Base-by-base conservation (phyloP, 1,140 invertebrate species). In the Armadillidium nasatum region DNA sequence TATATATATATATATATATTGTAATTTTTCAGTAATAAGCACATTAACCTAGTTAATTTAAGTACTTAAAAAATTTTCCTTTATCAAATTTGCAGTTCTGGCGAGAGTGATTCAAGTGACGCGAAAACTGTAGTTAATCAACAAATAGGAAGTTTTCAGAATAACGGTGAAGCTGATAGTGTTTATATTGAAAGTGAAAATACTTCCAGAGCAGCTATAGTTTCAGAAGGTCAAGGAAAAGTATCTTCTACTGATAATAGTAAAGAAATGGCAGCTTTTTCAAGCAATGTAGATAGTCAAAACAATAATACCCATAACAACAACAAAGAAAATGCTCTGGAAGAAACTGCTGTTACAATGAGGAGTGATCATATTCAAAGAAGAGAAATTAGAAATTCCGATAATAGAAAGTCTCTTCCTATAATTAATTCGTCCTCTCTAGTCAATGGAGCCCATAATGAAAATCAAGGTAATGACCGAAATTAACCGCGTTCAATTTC, bases 71-170 rank as follows among this genome's bases (percentile, higher is more conserved):
- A 33, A 33, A 33, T 33, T 33, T n/a, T n/a, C n/a, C 33, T 33
- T 33, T 33, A 3, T 33, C 2, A 33, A 33, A 33, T 33, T 23
- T 71, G 44, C 77, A 80, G 79, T 54, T 80, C 79, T 66, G 79
- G 79, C 60, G 79, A 80, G 66, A 80, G 79, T 69, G 79, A 80
- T 54, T 80, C 79, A 10, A 80, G 79, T 75, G 79, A 80, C 71
- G 77, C 79, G 44, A 80, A 73, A 73, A 80, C 79, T 46, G 79
- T 80, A 44, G 78, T 80, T 21, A 78, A 80, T 44, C 75, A 78
- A 21, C 76, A 80, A 19, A 43, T 76, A 23, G 76, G 73, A 46
- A 76, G 45, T 43, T 21, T 77, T 43, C 66, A 68, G 19, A 75
- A 60, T 44, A 45, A 67, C 22, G 69, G n/a, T 50, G 78, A 79